Conservation (phyloP, 1,140 invertebrate species). For the Hypsibius dujardini region DNA sequence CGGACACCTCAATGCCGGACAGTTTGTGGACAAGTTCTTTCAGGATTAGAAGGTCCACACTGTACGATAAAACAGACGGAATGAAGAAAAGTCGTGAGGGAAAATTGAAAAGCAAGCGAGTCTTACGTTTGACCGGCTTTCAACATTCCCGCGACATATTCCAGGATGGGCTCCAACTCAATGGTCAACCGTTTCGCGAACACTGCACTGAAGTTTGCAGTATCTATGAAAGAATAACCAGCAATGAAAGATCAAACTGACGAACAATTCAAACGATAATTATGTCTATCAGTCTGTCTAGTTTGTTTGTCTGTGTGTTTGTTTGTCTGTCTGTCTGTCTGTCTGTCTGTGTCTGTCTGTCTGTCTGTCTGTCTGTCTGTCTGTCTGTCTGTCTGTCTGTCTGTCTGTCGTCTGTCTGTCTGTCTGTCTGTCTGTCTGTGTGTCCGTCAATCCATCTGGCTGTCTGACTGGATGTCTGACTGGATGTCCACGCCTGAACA, state of each 20-base stretch:
- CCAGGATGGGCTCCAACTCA: conserved; percentile 78
- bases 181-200: conserved; percentile 94
- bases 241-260: conserved; percentile 16
- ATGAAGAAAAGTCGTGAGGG: neutral
- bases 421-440: no score
- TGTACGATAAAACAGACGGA: conserved; percentile 33
- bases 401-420: no score
- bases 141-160: conserved; percentile 91
- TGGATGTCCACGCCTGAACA: neutral
- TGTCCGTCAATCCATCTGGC: no score
- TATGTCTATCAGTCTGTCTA: no score
- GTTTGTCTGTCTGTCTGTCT: no score
- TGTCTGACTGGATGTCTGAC: no score
- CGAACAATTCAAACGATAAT: neutral
- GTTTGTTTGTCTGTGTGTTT: no score
- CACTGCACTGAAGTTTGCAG: conserved; percentile 73
- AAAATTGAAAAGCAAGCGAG: conserved; percentile 3
- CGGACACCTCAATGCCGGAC: conserved; percentile 88
- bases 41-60: conserved; percentile 78
- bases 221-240: neutral
- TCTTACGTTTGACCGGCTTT: conserved; percentile 77
- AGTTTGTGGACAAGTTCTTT: conserved; percentile 98
- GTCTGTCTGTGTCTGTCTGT: no score
- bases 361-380: no score
- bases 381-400: no score